Evolutionary conservation across 2,113 vertebrate genomes (phyloP), one percentile per base, ranked within the genome.

Genomic region (Phrynocephalus versicolor): DNA sequence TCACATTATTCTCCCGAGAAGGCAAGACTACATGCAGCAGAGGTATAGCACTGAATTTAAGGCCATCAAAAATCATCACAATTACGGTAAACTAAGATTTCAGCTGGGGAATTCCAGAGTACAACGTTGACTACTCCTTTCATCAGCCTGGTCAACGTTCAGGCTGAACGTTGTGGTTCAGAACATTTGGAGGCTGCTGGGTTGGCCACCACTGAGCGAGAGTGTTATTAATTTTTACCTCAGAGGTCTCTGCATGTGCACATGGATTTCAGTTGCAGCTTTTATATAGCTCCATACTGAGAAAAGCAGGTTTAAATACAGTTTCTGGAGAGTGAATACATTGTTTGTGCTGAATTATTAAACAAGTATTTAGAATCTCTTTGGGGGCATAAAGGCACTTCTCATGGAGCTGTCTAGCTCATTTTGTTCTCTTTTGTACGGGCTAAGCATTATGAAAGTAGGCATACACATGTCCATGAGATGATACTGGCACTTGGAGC

Each of bases 321-420:
- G 39, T 30, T 75, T 35, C 58, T 33, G 21, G 57, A 76, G 41
- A 84, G 30, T 8, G 21, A 55, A 65, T 18, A n/a, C 7, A 33
- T 13, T 60, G 57, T 67, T 83, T 75, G 41, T 76, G 21, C 39
- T 67, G 73, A 84, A 84, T 55, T 76, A 84, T 76, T 76, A 67
- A 76, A 35, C 70, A 6, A 21, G 30, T 67, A 51, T 51, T 83
- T 51, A 76, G 73, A 84, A 55, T 39, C 41, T 81, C 65, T 70
- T 33, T 33, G 39, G 64, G 74, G 39, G 33, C 30, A 51, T 81
- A 81, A 67, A 41, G 21, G 3, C 41, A 21, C 55, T 55, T 33
- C 27, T 81, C 55, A 55, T 25, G 65, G 6, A 51, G n/a, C 30
- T 3, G 13, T 55, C 70, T 14, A 30, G 30, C 16, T 70, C 79